Conservation (phyloP, 2,113 vertebrate genomes). For the Telmatochromis sp. region DNA sequence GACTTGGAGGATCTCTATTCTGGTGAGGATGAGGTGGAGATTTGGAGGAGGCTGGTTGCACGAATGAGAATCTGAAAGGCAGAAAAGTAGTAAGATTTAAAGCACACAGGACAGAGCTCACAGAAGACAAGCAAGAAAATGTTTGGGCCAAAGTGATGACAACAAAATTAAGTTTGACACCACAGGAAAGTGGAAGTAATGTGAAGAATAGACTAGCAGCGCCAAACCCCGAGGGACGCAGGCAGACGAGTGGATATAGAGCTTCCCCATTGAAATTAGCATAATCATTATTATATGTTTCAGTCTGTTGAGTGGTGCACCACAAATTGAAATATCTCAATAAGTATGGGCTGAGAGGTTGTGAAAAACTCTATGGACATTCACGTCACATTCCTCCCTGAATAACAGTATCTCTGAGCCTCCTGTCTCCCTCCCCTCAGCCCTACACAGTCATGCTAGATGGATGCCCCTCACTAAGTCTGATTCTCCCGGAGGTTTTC, state of each 20-base stretch:
- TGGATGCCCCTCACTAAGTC: not conserved
- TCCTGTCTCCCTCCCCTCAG: not conserved
- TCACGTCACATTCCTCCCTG: not conserved
- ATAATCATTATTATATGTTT: not conserved
- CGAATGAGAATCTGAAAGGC: not conserved
- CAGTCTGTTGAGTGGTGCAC: not conserved
- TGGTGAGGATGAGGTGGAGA: not conserved
- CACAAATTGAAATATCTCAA: not conserved
- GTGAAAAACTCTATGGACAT: not conserved
- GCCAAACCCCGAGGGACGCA: not conserved
- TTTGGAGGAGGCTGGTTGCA: not conserved
- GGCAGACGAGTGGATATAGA: not conserved
- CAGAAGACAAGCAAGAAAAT: not conserved
- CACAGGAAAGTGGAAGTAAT: not conserved
- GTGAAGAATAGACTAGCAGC: not conserved
- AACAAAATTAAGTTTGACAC: not conserved
- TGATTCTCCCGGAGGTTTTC: not conserved
- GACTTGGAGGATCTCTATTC: not conserved
- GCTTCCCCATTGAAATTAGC: not conserved
- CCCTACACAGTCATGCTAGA: not conserved
- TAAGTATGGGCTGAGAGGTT: not conserved
- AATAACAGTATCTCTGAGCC: not conserved
- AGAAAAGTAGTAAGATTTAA: not conserved
- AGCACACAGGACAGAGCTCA: not conserved
- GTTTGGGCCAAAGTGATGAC: not conserved